A percentile compares a stretch with the other conserved stretches of the same genome.
Evolutionary conservation across 2,113 vertebrate species (phyloP).

Genomic region (Orycteropus afer): DNA sequence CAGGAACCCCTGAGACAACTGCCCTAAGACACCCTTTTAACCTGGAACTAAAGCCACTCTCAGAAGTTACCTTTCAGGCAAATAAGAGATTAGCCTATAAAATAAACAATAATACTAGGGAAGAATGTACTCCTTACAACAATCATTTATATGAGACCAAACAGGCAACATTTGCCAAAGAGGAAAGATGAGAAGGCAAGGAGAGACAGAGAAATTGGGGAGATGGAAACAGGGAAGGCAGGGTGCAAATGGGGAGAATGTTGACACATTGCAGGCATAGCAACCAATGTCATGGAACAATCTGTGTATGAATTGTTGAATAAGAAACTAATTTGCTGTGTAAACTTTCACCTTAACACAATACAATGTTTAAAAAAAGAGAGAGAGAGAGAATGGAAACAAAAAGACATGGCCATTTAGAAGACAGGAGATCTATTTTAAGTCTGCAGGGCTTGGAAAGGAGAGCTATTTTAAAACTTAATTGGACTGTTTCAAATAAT

Average conservation of each 20-base stretch:
- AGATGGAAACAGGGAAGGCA: not conserved
- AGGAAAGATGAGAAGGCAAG: not conserved
- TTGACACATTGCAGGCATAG: not conserved
- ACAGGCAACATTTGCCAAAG: not conserved
- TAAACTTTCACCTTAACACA: too few relatives aligned
- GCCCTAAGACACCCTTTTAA: not conserved
- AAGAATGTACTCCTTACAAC: not conserved
- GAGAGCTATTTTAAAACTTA: constrained; percentile 66
- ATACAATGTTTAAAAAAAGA: not conserved
- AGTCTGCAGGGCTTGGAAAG: constrained; percentile 42
- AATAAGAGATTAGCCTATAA: not conserved
- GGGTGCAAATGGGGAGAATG: not conserved
- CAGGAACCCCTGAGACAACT: not conserved
- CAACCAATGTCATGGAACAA: not conserved
- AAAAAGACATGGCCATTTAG: not conserved
- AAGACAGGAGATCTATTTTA: constrained; percentile 68
- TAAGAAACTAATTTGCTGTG: too few relatives aligned
- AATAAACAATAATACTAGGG: not conserved
- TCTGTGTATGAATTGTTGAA: too few relatives aligned
- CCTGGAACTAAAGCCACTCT: not conserved
- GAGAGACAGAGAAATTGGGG: too few relatives aligned
- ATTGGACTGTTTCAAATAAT: constrained; percentile 60
- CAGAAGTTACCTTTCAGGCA: too few relatives aligned
- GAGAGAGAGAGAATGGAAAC: not conserved
- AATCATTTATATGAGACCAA: not conserved